phyloP scores from a whole-genome alignment of 1,140 invertebrate species.

The Bombus waltoni region DNA sequence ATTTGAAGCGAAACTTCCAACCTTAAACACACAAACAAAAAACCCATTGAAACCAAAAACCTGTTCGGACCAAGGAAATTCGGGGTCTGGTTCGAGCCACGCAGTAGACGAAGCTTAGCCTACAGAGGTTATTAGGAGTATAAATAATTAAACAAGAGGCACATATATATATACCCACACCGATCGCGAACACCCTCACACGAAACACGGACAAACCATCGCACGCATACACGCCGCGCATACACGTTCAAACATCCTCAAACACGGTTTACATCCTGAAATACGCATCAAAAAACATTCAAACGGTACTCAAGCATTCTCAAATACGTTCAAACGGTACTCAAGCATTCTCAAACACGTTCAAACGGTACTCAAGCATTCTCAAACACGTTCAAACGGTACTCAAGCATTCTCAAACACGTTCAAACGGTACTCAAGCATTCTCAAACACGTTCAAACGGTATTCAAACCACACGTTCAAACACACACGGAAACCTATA shows the following conservation, averaged over 20 bases:
- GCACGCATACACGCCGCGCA: not conserved
- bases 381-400: not conserved
- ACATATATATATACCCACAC: slow-evolving; percentile 25
- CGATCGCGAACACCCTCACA: not conserved
- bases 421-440: not conserved
- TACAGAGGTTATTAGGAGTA: slow-evolving; percentile 66
- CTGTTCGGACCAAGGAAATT: slow-evolving; percentile 64
- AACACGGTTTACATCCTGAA: not conserved
- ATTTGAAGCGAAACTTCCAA: slow-evolving; percentile 12
- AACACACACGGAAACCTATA: slow-evolving; percentile 44
- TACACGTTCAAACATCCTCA: not conserved
- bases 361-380: not conserved
- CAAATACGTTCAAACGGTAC: too few relatives aligned
- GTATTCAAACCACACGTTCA: not conserved
- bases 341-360: too few relatives aligned
- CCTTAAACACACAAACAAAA: not conserved
- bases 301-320: too few relatives aligned
- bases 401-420: not conserved
- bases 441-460: not conserved
- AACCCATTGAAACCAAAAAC: not conserved
- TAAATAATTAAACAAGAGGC: slow-evolving; percentile 21
- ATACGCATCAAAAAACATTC: not conserved
- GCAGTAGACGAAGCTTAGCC: slow-evolving; percentile 73
- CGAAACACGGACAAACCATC: not conserved
- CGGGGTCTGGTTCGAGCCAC: slow-evolving; percentile 71